Evolutionary conservation across 2,797 vertebrate species (phyloP), one percentile per base, ranked within the genome.

Genomic region (Emys orbicularis): DNA sequence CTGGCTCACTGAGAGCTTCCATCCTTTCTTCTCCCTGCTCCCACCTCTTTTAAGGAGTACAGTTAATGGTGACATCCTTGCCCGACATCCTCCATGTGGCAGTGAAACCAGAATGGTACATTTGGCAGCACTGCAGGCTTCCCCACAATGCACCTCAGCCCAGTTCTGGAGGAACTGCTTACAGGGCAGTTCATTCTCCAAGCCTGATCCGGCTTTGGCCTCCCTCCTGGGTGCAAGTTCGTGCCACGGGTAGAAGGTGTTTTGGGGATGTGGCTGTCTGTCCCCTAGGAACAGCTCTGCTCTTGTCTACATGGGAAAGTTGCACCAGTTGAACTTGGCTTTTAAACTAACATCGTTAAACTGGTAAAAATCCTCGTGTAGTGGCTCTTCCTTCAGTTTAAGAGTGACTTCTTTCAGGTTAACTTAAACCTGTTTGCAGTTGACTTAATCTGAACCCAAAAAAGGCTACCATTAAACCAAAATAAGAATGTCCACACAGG

Each of bases 341-440:
- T 6, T 68, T 68, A 68, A 68, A 68, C 61, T 68, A 10, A n/a
- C 61, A 37, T 10, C 10, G 34, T 10, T 68, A 21, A 37, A 19
- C 61, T 19, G 61, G 34, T n/a, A 37, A n/a, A 68, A 68, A 68
- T 18, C 61, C 0, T 5, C 0, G 0, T 29, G 9, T 83, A 83
- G 61, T 37, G 34, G 34, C 72, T 76, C 23, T 47, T 27, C 37
- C 13, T 76, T 76, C 41, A 76, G 72, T 76, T 44, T 76, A 13
- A 44, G 37, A 76, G 41, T 44, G 23, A 76, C 25, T 47, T 1
- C 0, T 57, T 68, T 82, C 1, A 0, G 59, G 77, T 10, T 59
- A 80, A 54, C 80, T 37, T 0, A 12, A 80, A 57, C 65, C 50
- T 89, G 84, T 3, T 13, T 77, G 90, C 79, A 65, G 2, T 0